These are phyloP conservation scores for Acleris literana DNA, from an alignment of 2,888 invertebrate genomes.

Conservation along the genomic window DNA sequence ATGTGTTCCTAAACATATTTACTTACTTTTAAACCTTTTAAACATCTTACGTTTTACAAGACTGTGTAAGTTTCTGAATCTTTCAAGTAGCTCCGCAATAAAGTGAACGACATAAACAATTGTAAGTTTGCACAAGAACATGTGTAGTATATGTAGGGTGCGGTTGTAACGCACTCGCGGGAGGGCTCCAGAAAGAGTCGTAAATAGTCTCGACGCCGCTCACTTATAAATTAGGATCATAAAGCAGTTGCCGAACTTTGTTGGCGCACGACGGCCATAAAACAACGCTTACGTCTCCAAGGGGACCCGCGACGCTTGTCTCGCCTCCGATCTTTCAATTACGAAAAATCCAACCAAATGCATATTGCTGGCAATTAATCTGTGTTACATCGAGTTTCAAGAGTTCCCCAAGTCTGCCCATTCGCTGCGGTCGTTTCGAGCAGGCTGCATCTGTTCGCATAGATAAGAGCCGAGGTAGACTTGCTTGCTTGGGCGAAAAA, in stretches of 20 bases:
- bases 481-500: conserved; percentile 25
- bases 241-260: conserved; percentile 82
- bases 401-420: conserved; percentile 35
- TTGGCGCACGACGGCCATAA: conserved; percentile 80
- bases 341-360: conserved; percentile 42
- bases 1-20: too few species aligned
- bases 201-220: conserved; percentile 77
- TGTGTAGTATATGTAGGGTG: conserved; percentile 33
- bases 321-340: conserved; percentile 70
- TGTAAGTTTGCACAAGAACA: conserved; percentile 25
- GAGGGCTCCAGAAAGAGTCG: conserved; percentile 76
- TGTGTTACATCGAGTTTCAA: conserved; percentile 31
- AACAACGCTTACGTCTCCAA: conserved; percentile 72
- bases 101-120: conserved; percentile 8
- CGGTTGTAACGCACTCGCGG: conserved; percentile 71
- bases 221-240: conserved; percentile 84
- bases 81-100: background rate
- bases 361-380: conserved; percentile 36
- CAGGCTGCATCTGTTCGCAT: conserved; percentile 30
- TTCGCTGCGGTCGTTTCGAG: conserved; percentile 29
- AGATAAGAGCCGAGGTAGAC: conserved; percentile 30
- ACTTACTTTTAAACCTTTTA: too few species aligned
- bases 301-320: conserved; percentile 60
- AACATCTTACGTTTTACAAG: too few species aligned
- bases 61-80: background rate